Evolutionary conservation across 2,888 invertebrate genomes (phyloP).

Genomic region (Rhamphomyia laevipes): DNA sequence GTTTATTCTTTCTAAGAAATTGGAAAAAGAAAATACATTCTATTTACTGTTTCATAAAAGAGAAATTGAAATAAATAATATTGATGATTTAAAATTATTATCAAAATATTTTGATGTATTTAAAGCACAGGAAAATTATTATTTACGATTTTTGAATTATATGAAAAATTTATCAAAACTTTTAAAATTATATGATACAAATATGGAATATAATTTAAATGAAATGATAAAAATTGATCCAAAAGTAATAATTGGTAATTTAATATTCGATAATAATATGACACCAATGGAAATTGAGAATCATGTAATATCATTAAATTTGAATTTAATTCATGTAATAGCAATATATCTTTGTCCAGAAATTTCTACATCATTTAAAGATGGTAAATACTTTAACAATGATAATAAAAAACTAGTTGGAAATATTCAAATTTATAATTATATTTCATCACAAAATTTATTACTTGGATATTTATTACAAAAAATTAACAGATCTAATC

Average conservation of each 20-base stretch:
- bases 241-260: slow-evolving; percentile 50
- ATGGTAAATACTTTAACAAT: no score
- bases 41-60: slow-evolving; percentile 20
- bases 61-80: slow-evolving; percentile 19
- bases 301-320: slow-evolving; percentile 54
- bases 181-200: slow-evolving; percentile 30
- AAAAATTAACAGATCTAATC: slow-evolving; percentile 18
- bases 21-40: slow-evolving; percentile 27
- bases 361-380: slow-evolving; percentile 11
- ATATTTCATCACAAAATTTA: slow-evolving; percentile 29
- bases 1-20: slow-evolving; percentile 20
- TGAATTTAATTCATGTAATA: slow-evolving; percentile 62
- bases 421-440: slow-evolving; percentile 23
- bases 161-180: slow-evolving; percentile 31
- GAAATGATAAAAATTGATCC: slow-evolving; percentile 34
- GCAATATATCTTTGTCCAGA: slow-evolving; percentile 60
- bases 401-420: background rate
- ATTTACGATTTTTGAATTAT: slow-evolving; percentile 28
- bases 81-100: slow-evolving; percentile 27
- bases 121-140: slow-evolving; percentile 30
- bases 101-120: slow-evolving; percentile 29
- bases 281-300: slow-evolving; percentile 56
- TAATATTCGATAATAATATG: slow-evolving; percentile 54
- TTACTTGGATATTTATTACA: slow-evolving; percentile 27
- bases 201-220: slow-evolving; percentile 24